These are phyloP conservation scores for Bradypodion ventrale DNA, from an alignment of 2,797 vertebrate genomes.

Conservation along the genomic window DNA sequence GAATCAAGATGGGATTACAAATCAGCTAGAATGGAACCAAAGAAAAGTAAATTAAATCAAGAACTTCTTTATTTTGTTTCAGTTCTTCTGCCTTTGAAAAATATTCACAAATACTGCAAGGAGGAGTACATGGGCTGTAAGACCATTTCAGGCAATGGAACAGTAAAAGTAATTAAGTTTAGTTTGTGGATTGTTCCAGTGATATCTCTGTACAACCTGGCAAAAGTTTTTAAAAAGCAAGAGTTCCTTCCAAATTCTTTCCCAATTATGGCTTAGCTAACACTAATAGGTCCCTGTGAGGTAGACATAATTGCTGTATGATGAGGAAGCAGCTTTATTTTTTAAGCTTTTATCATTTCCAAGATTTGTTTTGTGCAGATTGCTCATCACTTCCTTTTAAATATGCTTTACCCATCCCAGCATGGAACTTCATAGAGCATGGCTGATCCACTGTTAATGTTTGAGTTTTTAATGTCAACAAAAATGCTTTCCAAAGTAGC, in stretches of 20 bases:
- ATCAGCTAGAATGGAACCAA: background rate
- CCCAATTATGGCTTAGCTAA: constrained; percentile 25
- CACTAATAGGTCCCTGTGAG: constrained; percentile 31
- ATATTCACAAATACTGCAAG: constrained; percentile 36
- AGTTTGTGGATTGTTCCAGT: constrained; percentile 42
- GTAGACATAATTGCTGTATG: background rate
- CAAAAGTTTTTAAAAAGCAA: constrained; percentile 14
- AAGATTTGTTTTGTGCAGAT: background rate
- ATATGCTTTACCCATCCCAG: constrained; percentile 2
- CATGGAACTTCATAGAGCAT: background rate
- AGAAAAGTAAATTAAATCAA: constrained; percentile 26
- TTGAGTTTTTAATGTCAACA: background rate
- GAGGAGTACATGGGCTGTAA: background rate
- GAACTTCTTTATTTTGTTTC: constrained; percentile 37
- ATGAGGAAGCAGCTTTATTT: constrained; percentile 24
- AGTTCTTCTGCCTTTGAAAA: constrained; percentile 4
- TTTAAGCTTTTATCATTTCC: constrained; percentile 16
- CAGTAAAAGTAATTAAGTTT: constrained; percentile 48
- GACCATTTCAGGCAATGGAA: constrained; percentile 48
- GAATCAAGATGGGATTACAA: constrained; percentile 14
- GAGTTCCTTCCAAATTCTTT: constrained; percentile 16
- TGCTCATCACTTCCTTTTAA: background rate
- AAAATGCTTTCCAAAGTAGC: constrained; percentile 43
- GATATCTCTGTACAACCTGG: constrained; percentile 39
- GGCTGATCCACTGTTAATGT: background rate